Base-by-base conservation (phyloP, 2,113 vertebrate genomes). In the Chloroceryle aenea region DNA sequence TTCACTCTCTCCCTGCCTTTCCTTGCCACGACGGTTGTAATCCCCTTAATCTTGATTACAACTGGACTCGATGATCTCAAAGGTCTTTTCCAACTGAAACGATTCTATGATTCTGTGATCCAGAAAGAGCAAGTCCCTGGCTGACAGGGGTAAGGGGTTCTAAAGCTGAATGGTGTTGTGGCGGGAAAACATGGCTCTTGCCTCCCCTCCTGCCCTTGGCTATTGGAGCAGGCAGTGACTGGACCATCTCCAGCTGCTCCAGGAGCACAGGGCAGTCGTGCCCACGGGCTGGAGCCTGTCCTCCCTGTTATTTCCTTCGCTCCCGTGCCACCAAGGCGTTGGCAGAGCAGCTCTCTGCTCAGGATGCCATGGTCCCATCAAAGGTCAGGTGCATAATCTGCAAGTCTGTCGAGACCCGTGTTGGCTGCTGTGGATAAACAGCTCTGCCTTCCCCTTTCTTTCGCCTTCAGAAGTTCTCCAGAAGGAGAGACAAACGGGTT, bases 341-440 rank as follows among this genome's bases (percentile, higher is more conserved):
- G 14, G 68, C 72, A 10, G 23, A 22, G 48, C 47, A 50, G 38
- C 11, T 5, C 43, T 32, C 72, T 5, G 38, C 6, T 58, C 48
- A 84, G 68, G 63, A 12, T 6, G 42, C 10, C 1, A 12, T 2
- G 10, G 43, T 20, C 80, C 18, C 76, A 9, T 1, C 89, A 32
- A n/a, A 85, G 91, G 27, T 30, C 83, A 55, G 87, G 61, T 21
- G 40, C 19, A 2, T 30, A 2, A 82, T 78, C 67, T 2, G 8
- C 0, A 0, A 48, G 61, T 12, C 48, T 58, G 2, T 2, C 3
- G 10, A 27, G 38, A 42, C 50, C 50, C 2, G 2, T 0, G 2
- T 45, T n/a, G 69, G 55, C 61, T 62, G 87, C 52, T 38, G 47
- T 32, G 86, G 36, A 36, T 38, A 40, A 42, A 17, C 58, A 86